These are phyloP conservation scores for Patella ulyssiponensis DNA, from an alignment of 2,888 invertebrate species.

Conservation along the genomic window DNA sequence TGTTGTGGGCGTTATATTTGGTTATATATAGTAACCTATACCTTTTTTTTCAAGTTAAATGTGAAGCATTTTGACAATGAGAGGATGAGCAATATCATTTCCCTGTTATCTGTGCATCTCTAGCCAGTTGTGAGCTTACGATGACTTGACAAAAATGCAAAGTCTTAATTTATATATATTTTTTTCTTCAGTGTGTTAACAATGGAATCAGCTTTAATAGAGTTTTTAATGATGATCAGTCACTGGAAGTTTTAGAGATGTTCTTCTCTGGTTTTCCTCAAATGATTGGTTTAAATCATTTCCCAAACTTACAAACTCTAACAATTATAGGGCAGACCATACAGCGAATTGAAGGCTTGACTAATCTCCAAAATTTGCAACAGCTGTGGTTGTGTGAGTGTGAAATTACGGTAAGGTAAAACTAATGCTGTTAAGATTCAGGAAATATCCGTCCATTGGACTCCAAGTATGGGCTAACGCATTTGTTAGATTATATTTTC, in stretches of 20 bases:
- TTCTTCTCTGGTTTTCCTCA: constrained; percentile 71
- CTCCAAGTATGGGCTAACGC: no score
- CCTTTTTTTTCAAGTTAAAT: no score
- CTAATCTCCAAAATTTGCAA: constrained; percentile 44
- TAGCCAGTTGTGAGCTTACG: no score
- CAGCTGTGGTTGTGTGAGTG: constrained; percentile 66
- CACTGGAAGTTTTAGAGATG: constrained; percentile 65
- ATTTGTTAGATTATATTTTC: no score
- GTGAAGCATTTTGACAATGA: no score
- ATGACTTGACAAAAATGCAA: no score
- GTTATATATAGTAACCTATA: no score
- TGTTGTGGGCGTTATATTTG: no score
- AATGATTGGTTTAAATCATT: constrained; percentile 64
- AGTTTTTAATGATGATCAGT: constrained; percentile 50
- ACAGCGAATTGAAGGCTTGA: constrained; percentile 52
- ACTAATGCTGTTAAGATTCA: constrained; percentile 4
- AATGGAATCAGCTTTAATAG: constrained; percentile 65
- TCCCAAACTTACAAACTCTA: constrained; percentile 66
- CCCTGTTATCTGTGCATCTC: no score
- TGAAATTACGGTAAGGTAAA: constrained; percentile 51
- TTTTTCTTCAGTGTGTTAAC: constrained; percentile 55
- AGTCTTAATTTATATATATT: no score
- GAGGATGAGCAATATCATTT: no score
- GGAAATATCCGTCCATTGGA: no score
- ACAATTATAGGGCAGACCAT: constrained; percentile 61